Evolutionary conservation across 1,140 invertebrate species (phyloP).

Genomic region (Acyrthosiphon pisum): DNA sequence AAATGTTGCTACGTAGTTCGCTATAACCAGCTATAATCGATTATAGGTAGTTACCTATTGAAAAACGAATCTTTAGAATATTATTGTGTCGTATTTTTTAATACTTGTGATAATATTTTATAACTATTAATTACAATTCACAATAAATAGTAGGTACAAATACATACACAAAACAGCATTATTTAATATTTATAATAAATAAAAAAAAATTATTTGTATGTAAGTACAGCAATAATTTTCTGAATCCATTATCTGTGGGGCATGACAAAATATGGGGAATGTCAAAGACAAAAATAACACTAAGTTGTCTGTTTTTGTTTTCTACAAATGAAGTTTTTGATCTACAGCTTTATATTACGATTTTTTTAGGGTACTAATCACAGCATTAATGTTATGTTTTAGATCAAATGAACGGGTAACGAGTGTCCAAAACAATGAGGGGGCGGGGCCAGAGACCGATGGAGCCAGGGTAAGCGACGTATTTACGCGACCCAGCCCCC

Average conservation of each 20-base stretch:
- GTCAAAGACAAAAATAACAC: not conserved
- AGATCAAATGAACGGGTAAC: constrained; percentile 60
- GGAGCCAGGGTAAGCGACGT: constrained; percentile 72
- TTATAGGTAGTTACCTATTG: not conserved
- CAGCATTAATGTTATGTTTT: constrained; percentile 25
- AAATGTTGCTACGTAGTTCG: not conserved
- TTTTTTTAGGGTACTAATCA: not conserved
- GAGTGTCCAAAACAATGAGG: constrained; percentile 63
- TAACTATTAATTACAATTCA: not conserved
- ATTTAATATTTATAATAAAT: not conserved
- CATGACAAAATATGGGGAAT: not conserved
- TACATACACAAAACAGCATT: not conserved
- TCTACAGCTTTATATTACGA: not conserved
- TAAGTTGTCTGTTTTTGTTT: not conserved
- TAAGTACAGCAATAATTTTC: not conserved
- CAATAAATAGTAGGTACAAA: not conserved
- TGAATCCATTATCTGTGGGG: not conserved
- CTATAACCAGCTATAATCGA: not conserved
- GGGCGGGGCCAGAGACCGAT: constrained; percentile 74
- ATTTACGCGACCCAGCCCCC: constrained; percentile 65
- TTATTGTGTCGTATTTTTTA: not conserved
- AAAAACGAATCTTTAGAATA: not conserved
- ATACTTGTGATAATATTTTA: not conserved
- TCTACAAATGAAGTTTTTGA: not conserved
- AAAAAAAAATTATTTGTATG: not conserved